These are phyloP conservation scores for Arrhamphus sclerolepis DNA, from an alignment of 2,797 vertebrate species.

Conservation along the genomic window DNA sequence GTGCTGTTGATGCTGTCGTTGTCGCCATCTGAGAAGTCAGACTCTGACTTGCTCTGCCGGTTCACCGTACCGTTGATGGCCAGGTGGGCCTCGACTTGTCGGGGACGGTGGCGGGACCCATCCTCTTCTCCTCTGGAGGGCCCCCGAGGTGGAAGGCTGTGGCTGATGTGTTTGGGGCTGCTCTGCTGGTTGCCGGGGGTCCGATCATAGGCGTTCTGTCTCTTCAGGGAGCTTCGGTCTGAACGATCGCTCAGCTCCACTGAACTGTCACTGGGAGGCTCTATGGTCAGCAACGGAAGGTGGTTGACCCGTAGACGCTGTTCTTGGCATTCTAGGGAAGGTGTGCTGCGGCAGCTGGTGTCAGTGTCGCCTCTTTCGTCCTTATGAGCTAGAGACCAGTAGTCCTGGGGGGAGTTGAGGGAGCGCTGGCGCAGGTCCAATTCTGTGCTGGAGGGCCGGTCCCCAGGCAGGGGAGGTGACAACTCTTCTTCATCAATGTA, in stretches of 20 bases:
- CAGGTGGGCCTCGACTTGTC: constrained; percentile 90
- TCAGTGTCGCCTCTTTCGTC: constrained; percentile 92
- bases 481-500: constrained; percentile 98
- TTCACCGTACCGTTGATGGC: constrained; percentile 93
- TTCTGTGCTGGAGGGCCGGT: constrained; percentile 88
- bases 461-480: constrained; percentile 89
- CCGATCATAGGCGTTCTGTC: constrained; percentile 86
- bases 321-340: constrained; percentile 90
- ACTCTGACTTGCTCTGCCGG: constrained; percentile 96
- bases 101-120: constrained; percentile 48
- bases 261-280: constrained; percentile 95
- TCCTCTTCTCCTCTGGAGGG: constrained; percentile 89
- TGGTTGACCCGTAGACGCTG: constrained; percentile 89
- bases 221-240: constrained; percentile 89
- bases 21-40: constrained; percentile 95
- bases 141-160: constrained; percentile 83
- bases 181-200: constrained; percentile 84
- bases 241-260: constrained; percentile 95
- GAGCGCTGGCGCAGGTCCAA: constrained; percentile 87
- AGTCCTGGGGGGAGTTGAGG: constrained; percentile 87
- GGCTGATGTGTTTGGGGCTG: constrained; percentile 90
- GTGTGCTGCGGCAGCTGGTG: constrained; percentile 92
- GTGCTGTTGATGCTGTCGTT: constrained; percentile 99
- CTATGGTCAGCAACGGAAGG: constrained; percentile 91
- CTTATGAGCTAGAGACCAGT: constrained; percentile 92